Conservation (phyloP, 2,113 vertebrate genomes). For the Panurus biarmicus region DNA sequence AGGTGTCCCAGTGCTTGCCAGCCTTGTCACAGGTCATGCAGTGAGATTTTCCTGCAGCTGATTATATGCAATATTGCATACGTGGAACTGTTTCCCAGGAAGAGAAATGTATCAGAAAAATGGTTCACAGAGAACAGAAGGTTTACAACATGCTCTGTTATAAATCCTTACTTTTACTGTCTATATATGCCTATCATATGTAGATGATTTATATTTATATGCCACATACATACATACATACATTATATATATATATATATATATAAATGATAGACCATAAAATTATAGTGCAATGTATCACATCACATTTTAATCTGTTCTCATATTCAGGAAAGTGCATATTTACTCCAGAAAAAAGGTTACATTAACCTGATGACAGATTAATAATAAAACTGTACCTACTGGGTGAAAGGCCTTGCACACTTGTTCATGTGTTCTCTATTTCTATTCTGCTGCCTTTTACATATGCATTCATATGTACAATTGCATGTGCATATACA, state of each 20-base stretch:
- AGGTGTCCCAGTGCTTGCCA: not conserved
- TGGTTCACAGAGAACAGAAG: not conserved
- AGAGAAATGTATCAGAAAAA: not conserved
- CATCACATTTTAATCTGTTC: not conserved
- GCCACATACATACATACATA: not conserved
- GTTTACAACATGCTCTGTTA: not conserved
- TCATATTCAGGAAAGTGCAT: not conserved
- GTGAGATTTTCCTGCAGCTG: not conserved
- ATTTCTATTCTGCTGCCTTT: not conserved
- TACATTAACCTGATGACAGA: not conserved
- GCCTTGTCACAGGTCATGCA: not conserved
- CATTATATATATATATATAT: no score
- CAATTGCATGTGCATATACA: not conserved
- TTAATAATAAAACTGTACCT: not conserved
- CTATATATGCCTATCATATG: not conserved
- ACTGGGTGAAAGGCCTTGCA: not conserved
- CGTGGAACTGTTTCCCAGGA: not conserved
- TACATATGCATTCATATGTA: not conserved
- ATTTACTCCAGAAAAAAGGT: not conserved
- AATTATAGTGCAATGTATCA: not conserved
- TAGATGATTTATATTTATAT: not conserved
- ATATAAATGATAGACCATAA: not conserved
- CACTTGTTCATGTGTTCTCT: rapidly evolving
- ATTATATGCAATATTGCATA: not conserved
- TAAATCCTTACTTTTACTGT: not conserved